Evolutionary conservation across 2,113 vertebrate genomes (phyloP), one percentile per base, ranked within the genome.

Genomic region (Crotophaga sulcirostris): DNA sequence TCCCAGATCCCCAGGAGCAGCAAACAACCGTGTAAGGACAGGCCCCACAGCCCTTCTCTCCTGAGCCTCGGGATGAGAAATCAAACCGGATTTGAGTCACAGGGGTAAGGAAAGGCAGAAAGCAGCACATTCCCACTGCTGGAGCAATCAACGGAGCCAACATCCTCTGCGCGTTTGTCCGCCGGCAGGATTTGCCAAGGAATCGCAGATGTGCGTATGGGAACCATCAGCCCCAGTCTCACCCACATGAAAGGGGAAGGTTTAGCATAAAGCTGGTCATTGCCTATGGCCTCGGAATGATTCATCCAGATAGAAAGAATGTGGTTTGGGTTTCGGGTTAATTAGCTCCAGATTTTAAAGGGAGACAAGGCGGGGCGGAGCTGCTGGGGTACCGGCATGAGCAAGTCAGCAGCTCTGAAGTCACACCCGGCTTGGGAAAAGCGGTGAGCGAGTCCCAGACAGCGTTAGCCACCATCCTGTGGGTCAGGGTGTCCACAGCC

Each of bases 311-410:
- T 5, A 75, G 82, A 81, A 96, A 58, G 93, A 92, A 96, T 77
- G 94, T 20, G 88, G 83, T 96, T 96, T 90, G 95, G 96, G 95
- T 96, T 96, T 96, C 92, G 66, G 94, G 76, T 97, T 95, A 95
- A 96, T 96, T 89, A 93, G 91, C 93, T 84, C 4, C 95, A 95
- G 94, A 92, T 94, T 18, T 38, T 17, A 63, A 54, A 59, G 72
- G 0, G 72, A 97, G 95, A 81, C 93, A 95, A 94, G 73, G 93
- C 86, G 87, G 91, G 96, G 96, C 4, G 93, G 94, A 94, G 91
- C 95, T 40, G 89, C 95, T 36, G 72, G 38, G 20, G 56, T 45
- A 60, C 49, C 3, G 77, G 81, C 6, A 60, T 13, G 87, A 93
- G 93, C 91, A 31, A 75, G 10, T 29, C 14, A 33, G 1, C 47